Evolutionary conservation across 2,888 invertebrate genomes (phyloP).

Genomic region (Idaea aversata): DNA sequence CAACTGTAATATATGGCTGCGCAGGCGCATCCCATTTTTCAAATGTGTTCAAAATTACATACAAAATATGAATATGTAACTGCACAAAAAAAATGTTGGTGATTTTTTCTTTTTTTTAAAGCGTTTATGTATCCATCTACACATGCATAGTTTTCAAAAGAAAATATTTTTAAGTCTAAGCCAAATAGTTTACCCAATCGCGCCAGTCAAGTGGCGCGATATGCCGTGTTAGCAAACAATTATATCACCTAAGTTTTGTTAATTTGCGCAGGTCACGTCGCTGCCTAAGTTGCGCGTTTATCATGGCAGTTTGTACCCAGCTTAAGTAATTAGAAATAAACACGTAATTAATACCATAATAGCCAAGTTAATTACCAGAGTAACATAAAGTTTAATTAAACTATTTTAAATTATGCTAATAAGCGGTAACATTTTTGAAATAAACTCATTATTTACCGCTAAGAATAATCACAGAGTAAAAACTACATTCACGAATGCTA

Average conservation of each 20-base stretch:
- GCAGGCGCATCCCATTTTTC: constrained; percentile 39
- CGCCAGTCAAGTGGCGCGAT: too few species aligned
- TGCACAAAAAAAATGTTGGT: too few species aligned
- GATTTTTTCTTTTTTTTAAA: too few species aligned
- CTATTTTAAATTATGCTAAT: constrained; percentile 15
- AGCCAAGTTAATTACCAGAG: constrained; percentile 12
- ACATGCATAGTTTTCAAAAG: too few species aligned
- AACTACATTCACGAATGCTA: constrained; percentile 22
- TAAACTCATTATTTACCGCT: constrained; percentile 33
- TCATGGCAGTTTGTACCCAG: background rate
- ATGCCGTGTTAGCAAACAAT: background rate
- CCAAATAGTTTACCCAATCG: too few species aligned
- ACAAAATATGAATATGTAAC: too few species aligned
- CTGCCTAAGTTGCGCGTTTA: background rate
- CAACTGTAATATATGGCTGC: constrained; percentile 42
- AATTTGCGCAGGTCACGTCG: background rate
- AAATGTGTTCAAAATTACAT: constrained; percentile 35
- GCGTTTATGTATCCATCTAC: too few species aligned
- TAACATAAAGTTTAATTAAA: background rate
- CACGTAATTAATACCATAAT: background rate
- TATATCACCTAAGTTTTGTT: background rate
- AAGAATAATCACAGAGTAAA: constrained; percentile 25
- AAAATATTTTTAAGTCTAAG: too few species aligned
- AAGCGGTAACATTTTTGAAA: constrained; percentile 14
- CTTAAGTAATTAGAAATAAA: background rate